Evolutionary conservation across 2,797 vertebrate species (phyloP).

Genomic region (Dermochelys coriacea): DNA sequence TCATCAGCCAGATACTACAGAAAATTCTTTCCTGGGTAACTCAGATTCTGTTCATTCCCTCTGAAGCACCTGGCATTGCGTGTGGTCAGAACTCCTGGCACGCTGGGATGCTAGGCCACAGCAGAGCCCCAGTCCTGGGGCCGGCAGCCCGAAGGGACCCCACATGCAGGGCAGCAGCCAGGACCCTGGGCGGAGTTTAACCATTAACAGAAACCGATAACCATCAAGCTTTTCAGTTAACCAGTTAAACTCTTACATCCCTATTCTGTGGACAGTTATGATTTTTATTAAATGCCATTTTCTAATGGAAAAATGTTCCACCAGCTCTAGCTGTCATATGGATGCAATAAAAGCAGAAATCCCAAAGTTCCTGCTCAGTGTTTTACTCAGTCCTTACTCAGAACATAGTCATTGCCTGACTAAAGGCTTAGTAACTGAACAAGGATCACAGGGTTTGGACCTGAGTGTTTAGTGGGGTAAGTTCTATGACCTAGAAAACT

Average conservation of each 20-base stretch:
- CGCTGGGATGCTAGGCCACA: no score
- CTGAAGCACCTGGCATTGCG: no score
- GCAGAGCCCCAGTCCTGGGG: no score
- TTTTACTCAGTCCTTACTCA: not conserved
- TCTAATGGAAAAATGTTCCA: not conserved
- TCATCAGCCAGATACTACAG: no score
- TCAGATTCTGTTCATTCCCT: no score
- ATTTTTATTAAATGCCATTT: not conserved
- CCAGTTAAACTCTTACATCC: no score
- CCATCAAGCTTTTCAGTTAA: no score
- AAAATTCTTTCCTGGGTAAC: no score
- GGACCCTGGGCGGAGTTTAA: no score
- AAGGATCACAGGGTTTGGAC: not conserved
- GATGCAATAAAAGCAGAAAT: not conserved
- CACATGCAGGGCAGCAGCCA: no score
- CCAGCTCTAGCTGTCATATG: not conserved
- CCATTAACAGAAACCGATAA: no score
- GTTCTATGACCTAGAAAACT: not conserved
- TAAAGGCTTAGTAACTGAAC: not conserved
- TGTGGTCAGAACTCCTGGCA: not conserved
- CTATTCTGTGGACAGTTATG: not conserved
- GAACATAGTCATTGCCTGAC: not conserved
- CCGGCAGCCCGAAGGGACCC: no score
- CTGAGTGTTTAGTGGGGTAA: not conserved
- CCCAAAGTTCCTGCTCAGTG: not conserved